A percentile compares a stretch with the other conserved stretches of the same genome.
phyloP scores from a whole-genome alignment of 2,888 invertebrate species.

The Cremastobaeus sp. region DNA sequence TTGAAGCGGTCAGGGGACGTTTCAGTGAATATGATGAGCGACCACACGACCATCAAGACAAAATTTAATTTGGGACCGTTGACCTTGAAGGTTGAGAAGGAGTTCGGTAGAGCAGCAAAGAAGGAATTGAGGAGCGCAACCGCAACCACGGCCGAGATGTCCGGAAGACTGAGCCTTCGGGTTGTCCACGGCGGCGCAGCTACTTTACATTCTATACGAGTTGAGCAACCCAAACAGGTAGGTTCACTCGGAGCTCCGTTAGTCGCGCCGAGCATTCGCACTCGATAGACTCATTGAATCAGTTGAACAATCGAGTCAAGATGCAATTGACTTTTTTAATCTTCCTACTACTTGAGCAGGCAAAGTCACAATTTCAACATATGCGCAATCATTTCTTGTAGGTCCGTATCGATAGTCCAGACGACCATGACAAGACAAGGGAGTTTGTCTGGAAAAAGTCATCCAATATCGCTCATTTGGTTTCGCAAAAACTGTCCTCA shows the following conservation, averaged over 20 bases:
- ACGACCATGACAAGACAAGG: conserved; percentile 90
- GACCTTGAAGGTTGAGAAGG: conserved; percentile 87
- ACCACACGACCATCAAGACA: conserved; percentile 90
- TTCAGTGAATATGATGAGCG: conserved; percentile 86
- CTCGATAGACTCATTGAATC: too few species aligned
- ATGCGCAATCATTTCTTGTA: conserved; percentile 78
- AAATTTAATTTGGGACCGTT: conserved; percentile 90
- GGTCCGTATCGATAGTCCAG: conserved; percentile 90
- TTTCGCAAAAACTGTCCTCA: conserved; percentile 87
- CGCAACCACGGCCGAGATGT: conserved; percentile 92
- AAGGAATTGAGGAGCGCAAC: conserved; percentile 91
- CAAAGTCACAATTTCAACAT: too few species aligned
- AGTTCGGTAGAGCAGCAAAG: conserved; percentile 88
- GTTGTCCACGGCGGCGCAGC: conserved; percentile 90
- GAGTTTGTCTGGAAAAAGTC: conserved; percentile 91
- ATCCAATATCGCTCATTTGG: conserved; percentile 89
- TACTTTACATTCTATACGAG: conserved; percentile 89
- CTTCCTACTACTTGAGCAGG: too few species aligned
- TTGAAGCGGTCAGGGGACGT: conserved; percentile 89
- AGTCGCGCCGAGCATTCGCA: too few species aligned
- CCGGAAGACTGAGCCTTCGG: conserved; percentile 87
- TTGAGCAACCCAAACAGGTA: conserved; percentile 92
- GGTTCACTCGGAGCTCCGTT: conserved; percentile 51
- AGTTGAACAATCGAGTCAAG: conserved; percentile 11
- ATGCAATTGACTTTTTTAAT: too few species aligned